Conservation (phyloP, 2,888 invertebrate genomes). For the Heliconius hortense region DNA sequence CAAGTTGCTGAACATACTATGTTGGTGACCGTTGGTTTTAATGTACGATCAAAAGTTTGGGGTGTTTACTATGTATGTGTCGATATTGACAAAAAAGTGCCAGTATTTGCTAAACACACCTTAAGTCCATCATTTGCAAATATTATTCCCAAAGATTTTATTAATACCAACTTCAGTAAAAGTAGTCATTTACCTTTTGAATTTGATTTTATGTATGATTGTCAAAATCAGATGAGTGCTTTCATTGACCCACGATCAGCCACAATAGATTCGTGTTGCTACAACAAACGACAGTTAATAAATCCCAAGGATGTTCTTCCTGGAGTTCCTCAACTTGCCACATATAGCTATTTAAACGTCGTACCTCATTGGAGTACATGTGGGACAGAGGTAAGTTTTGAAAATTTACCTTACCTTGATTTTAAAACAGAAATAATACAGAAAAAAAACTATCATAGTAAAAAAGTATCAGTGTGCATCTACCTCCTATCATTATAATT, state of each 20-base stretch:
- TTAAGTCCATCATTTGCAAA: conserved; percentile 35
- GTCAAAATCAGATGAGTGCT: conserved; percentile 45
- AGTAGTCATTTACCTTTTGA: conserved; percentile 35
- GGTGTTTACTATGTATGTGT: conserved; percentile 56
- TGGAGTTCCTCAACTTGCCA: conserved; percentile 54
- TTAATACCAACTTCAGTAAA: conserved; percentile 1
- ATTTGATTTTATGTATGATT: conserved; percentile 52
- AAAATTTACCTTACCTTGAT: too few relatives aligned
- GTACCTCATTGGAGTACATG: conserved; percentile 65
- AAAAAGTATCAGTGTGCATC: too few relatives aligned
- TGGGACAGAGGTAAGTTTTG: conserved; percentile 49
- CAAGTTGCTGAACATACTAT: conserved; percentile 45
- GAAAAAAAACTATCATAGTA: too few relatives aligned
- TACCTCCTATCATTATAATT: too few relatives aligned
- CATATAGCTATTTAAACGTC: conserved; percentile 56
- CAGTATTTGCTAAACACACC: conserved; percentile 51
- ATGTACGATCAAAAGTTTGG: conserved; percentile 38
- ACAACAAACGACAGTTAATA: conserved; percentile 55
- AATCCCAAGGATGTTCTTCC: conserved; percentile 54
- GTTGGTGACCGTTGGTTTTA: conserved; percentile 50
- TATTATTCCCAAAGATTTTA: conserved; percentile 7
- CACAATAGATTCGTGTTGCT: conserved; percentile 53
- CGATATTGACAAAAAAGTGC: conserved; percentile 47
- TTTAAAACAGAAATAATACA: too few relatives aligned
- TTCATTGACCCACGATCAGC: conserved; percentile 44